A percentile compares a stretch with the other conserved stretches of the same genome.
Conservation (phyloP, 2,888 invertebrate genomes). For the Lycocerus yunnanus region DNA sequence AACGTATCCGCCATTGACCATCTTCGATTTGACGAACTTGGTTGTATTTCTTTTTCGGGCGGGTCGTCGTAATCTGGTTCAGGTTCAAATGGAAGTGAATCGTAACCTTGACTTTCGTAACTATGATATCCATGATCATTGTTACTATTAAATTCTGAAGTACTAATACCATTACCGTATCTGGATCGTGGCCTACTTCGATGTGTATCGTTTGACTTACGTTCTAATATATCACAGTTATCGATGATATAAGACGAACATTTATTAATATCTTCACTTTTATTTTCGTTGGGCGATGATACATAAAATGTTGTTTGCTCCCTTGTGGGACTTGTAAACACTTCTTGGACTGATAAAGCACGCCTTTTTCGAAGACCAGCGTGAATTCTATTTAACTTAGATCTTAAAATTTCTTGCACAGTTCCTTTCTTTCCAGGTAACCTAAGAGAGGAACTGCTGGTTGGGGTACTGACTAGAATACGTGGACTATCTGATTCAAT, state of each 20-base stretch:
- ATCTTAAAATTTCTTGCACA: slow-evolving; percentile 67
- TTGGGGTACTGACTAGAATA: slow-evolving; percentile 54
- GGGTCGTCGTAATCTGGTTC: slow-evolving; percentile 53
- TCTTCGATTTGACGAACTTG: slow-evolving; percentile 24
- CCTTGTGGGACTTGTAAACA: slow-evolving; percentile 55
- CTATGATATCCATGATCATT: slow-evolving; percentile 50
- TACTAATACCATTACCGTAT: slow-evolving; percentile 11
- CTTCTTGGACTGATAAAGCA: slow-evolving; percentile 72
- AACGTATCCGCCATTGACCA: slow-evolving; percentile 48
- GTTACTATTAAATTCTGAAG: slow-evolving; percentile 27
- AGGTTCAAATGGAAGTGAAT: slow-evolving; percentile 51
- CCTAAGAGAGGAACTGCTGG: slow-evolving; percentile 55
- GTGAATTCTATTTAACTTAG: slow-evolving; percentile 72
- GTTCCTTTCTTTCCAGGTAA: slow-evolving; percentile 56
- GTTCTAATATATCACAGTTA: slow-evolving; percentile 35
- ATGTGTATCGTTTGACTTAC: slow-evolving; percentile 27
- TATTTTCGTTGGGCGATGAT: slow-evolving; percentile 60
- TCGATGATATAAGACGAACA: slow-evolving; percentile 4
- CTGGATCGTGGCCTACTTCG: slow-evolving; percentile 38
- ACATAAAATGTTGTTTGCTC: slow-evolving; percentile 71
- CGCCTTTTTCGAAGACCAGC: slow-evolving; percentile 69
- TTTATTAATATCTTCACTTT: slow-evolving; percentile 1
- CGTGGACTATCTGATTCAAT: slow-evolving; percentile 60
- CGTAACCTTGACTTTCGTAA: slow-evolving; percentile 48
- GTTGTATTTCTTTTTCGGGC: slow-evolving; percentile 14